Evolutionary conservation across 1,140 invertebrate species (phyloP).

Genomic region (Parapsyche elsis): DNA sequence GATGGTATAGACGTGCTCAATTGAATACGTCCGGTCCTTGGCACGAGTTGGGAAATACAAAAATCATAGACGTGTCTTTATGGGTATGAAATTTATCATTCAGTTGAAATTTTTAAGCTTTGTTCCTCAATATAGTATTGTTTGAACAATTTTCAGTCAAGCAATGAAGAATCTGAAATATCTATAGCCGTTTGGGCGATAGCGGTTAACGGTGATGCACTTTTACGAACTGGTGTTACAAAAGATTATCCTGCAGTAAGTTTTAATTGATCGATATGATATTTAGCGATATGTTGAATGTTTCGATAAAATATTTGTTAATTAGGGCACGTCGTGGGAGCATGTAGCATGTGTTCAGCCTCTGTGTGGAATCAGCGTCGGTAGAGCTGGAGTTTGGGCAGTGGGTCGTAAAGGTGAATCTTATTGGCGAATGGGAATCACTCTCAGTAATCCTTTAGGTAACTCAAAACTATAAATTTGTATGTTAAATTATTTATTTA

Average conservation of each 20-base stretch:
- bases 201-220: conserved; percentile 83
- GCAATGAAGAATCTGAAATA: conserved; percentile 40
- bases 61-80: conserved; percentile 83
- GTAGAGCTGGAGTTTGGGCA: conserved; percentile 81
- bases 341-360: conserved; percentile 82
- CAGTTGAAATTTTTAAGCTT: neutral
- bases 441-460: conserved; percentile 73
- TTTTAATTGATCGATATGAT: conserved; percentile 35
- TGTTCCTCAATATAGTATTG: neutral
- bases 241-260: conserved; percentile 74
- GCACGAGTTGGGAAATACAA: conserved; percentile 85
- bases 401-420: conserved; percentile 86
- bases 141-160: conserved; percentile 17
- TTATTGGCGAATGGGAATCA: conserved; percentile 80
- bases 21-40: conserved; percentile 88
- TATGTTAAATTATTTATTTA: too few species aligned
- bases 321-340: conserved; percentile 80
- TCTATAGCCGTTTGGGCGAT: conserved; percentile 80
- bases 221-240: conserved; percentile 82
- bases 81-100: conserved; percentile 67
- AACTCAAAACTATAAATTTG: neutral
- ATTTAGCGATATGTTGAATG: neutral
- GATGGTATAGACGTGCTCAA: conserved; percentile 87
- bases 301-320: conserved; percentile 42
- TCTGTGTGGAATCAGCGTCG: conserved; percentile 77